Evolutionary conservation across 2,113 vertebrate species (phyloP), one percentile per base, ranked within the genome.

Genomic region (Anhinga anhinga): DNA sequence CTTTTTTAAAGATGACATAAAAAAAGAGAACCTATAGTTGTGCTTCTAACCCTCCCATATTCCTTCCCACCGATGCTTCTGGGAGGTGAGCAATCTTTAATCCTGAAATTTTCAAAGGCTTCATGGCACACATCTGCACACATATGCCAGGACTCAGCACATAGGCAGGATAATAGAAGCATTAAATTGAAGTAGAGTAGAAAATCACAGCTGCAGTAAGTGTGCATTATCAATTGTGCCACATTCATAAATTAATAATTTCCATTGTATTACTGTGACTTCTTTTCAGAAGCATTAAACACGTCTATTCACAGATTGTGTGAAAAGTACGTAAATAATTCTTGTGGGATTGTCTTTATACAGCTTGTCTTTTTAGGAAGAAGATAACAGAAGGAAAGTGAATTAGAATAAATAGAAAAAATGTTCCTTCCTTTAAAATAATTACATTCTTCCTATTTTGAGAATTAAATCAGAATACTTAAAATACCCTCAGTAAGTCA

Each of bases 181-280:
- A 86, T 90, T 85, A 79, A 87, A 96, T 89, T 93, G 49, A 52
- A 90, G 74, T 11, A 80, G 36, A 94, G 80, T 47, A 94, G 87
- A 93, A 96, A 90, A 90, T 96, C 93, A 82, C 86, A 96, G 92
- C 82, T 92, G 94, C 16, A 4, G 58, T 82, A 78, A 88, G 86
- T 40, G 72, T 73, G 84, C 45, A 95, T 95, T 94, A 92, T 89
- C 86, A 90, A 63, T 36, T 89, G 70, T 47, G 88, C 52, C 86
- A 76, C 71, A 34, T 90, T 95, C 95, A 94, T 95, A 92, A 95
- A 94, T 93, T 95, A 92, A 95, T 93, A 91, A 93, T 91, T 95
- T 90, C 38, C 87, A 90, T 67, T 93, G 71, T 96, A 74, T 94
- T 88, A 66, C 72, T 92, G 74, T 66, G 72, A 67, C 80, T 92